These are phyloP conservation scores for Rhimphoctona megacephalus DNA, from an alignment of 2,888 invertebrate species.

Conservation along the genomic window DNA sequence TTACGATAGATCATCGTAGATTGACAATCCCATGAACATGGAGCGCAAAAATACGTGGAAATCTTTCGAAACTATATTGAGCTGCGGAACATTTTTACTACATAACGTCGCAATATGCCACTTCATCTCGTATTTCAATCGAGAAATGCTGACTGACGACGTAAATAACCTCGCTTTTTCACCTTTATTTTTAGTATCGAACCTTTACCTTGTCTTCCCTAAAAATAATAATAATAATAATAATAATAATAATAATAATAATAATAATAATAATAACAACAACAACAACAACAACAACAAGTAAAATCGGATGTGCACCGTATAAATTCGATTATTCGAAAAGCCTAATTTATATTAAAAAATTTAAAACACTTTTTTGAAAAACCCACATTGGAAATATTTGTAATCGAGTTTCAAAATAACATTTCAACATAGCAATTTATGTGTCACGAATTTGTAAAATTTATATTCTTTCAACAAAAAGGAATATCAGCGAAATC, in stretches of 20 bases:
- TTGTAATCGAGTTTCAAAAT: too few species aligned
- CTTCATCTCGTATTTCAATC: background rate
- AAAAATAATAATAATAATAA: background rate
- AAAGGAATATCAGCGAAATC: background rate
- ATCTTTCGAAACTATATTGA: background rate
- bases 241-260: background rate
- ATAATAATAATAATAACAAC: too few species aligned
- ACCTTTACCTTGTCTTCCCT: background rate
- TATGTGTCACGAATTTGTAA: background rate
- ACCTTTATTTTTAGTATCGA: background rate
- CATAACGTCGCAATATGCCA: conserved; percentile 4
- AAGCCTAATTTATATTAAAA: too few species aligned
- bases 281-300: too few species aligned
- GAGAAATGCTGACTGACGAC: background rate
- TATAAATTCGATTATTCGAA: background rate
- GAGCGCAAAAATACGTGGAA: background rate
- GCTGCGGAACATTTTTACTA: conserved; percentile 8
- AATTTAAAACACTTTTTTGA: too few species aligned
- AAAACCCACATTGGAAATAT: too few species aligned
- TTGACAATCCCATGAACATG: background rate
- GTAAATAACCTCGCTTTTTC: background rate
- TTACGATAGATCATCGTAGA: background rate
- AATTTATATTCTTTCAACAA: background rate
- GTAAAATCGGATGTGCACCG: background rate
- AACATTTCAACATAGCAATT: too few species aligned